These are phyloP conservation scores for Valencia hispanica DNA, from an alignment of 2,797 vertebrate genomes.

Conservation along the genomic window DNA sequence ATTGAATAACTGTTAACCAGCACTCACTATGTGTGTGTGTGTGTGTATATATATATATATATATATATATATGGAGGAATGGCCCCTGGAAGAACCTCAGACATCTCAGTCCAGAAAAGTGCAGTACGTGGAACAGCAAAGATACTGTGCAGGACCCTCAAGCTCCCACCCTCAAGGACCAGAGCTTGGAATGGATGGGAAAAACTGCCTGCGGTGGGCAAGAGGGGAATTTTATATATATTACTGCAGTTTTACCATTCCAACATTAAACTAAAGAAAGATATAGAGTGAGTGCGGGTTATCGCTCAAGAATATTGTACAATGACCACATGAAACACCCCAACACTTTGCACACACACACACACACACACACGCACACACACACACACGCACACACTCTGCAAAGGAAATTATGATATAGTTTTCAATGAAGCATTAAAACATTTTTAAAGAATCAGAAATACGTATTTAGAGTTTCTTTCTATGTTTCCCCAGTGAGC, in stretches of 20 bases:
- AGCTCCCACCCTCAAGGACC: too few species aligned
- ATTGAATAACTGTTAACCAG: background rate
- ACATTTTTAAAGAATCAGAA: slow-evolving; percentile 19
- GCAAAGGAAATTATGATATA: background rate
- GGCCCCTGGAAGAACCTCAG: too few species aligned
- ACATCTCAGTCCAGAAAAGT: too few species aligned
- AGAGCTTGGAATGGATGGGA: too few species aligned
- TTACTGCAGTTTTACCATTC: background rate
- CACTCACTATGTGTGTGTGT: too few species aligned
- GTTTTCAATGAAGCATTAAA: slow-evolving; percentile 12
- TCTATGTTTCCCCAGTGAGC: slow-evolving; percentile 43
- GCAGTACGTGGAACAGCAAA: too few species aligned
- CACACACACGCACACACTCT: slow-evolving; percentile 14
- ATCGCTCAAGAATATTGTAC: background rate
- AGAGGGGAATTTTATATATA: too few species aligned
- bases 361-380: slow-evolving; percentile 17
- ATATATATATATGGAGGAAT: too few species aligned
- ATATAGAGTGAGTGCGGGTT: background rate
- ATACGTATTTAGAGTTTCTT: slow-evolving; percentile 38
- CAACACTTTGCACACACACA: slow-evolving; percentile 1
- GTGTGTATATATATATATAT: too few species aligned
- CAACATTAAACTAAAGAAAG: background rate
- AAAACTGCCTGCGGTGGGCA: too few species aligned
- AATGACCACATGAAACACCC: background rate
- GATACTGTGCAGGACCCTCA: too few species aligned